phyloP scores from a whole-genome alignment of 2,113 vertebrate species.

The Paraplagusia blochii region DNA sequence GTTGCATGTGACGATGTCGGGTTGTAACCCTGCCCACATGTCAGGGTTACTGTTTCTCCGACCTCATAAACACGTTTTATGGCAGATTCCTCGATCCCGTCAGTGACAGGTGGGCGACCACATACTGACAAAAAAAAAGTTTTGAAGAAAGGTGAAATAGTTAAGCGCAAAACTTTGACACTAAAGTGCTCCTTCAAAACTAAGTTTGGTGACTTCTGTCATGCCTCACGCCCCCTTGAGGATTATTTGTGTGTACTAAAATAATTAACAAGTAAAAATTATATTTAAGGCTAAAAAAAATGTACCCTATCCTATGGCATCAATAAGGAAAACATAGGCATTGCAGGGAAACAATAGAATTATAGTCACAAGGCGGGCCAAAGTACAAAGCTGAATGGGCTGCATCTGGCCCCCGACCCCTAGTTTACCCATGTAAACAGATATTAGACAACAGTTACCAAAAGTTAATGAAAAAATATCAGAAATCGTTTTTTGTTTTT shows the following conservation, averaged over 20 bases:
- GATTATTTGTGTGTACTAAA: background rate
- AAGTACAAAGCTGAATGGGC: no score
- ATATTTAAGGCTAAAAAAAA: no score
- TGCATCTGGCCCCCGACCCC: no score
- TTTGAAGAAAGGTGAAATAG: background rate
- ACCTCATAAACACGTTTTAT: constrained; percentile 71
- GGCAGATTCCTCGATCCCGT: constrained; percentile 59
- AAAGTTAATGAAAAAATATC: no score
- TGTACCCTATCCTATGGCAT: background rate
- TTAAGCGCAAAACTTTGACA: background rate
- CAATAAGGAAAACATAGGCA: no score
- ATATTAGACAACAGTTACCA: no score
- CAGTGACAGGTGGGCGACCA: constrained; percentile 68
- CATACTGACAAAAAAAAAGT: constrained; percentile 73
- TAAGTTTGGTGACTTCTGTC: background rate
- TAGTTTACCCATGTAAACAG: no score
- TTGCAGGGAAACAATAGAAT: no score
- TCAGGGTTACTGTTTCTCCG: constrained; percentile 74
- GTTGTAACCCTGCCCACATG: constrained; percentile 74
- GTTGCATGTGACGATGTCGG: constrained; percentile 42
- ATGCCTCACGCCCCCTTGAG: no score
- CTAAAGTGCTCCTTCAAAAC: background rate
- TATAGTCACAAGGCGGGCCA: no score
- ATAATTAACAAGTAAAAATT: background rate
- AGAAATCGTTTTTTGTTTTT: no score